Evolutionary conservation across 2,797 vertebrate species (phyloP), one percentile per base, ranked within the genome.

Genomic region (Labeo calbasu): DNA sequence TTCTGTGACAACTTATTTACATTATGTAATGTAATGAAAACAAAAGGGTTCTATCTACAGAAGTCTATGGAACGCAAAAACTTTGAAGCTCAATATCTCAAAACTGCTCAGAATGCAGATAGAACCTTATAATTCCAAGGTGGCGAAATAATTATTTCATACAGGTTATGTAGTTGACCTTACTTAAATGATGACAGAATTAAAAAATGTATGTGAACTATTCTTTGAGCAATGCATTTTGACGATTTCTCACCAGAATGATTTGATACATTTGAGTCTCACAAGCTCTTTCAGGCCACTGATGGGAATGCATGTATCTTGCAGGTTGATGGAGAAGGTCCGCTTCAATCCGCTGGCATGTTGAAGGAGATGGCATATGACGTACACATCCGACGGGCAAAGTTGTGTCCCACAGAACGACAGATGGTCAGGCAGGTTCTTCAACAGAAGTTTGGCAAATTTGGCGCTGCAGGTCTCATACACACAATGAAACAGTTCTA

Each of bases 401-500:
- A 99, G 95, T 12, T 89, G 89, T 9, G 95, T 82, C 3, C 95
- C 94, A 28, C 90, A 89, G 90, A 99, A 97, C 1, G 95, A 95
- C 17, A 98, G 90, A 23, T 87, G 79, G 11, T 92, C 83, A 0
- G 94, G 93, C 1, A 99, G 93, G 59, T 92, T 95, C 10, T 85
- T 87, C 1, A 92, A 90, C 81, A 97, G 89, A 0, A 95, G 91
- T 80, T 87, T 85, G 77, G 93, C 55, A 11, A 96, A 91, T 6
- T 87, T 89, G 0, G 21, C n/a, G 1, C 90, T 92, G 40, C 85
- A 79, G 0, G 94, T 92, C 90, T 98, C 97, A 0, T 95, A 95
- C 71, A 96, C 84, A 14, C 95, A 98, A 86, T 96, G 96, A 36
- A 96, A 94, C 4, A 96, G 91, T 86, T 98, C 96, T 40, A 99